Evolutionary conservation across 2,888 invertebrate genomes (phyloP).

Genomic region (Drosophila kanekoi): DNA sequence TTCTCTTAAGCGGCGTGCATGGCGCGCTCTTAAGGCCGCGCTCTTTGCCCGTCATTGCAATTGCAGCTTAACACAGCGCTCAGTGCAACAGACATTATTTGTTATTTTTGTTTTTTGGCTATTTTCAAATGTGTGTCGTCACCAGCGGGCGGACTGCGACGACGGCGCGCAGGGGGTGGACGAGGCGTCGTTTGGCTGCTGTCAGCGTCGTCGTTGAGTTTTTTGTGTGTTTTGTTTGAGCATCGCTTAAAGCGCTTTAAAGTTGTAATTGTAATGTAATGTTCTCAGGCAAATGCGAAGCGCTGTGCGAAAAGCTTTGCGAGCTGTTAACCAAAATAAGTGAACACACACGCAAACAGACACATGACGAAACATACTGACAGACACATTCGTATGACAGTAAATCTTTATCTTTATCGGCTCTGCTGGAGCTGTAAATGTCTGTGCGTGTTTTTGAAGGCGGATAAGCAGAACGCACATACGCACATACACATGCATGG

Average conservation of each 20-base stretch:
- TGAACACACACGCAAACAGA: slow-evolving; percentile 6
- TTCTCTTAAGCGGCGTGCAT: slow-evolving; percentile 28
- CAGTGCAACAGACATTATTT: slow-evolving; percentile 56
- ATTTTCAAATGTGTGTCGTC: slow-evolving; percentile 76
- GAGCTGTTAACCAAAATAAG: slow-evolving; percentile 31
- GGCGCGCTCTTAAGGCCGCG: slow-evolving; percentile 14
- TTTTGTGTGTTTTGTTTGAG: slow-evolving; percentile 17
- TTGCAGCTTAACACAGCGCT: slow-evolving; percentile 23
- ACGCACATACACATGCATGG: slow-evolving; percentile 8
- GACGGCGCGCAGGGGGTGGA: not conserved
- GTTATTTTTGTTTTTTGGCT: slow-evolving; percentile 16
- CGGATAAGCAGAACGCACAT: slow-evolving; percentile 38
- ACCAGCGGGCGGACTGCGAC: slow-evolving; percentile 47
- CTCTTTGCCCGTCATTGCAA: slow-evolving; percentile 36
- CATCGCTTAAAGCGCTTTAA: slow-evolving; percentile 63
- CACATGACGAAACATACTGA: slow-evolving; percentile 11
- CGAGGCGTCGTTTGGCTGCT: slow-evolving; percentile 1
- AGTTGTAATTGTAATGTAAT: slow-evolving; percentile 50
- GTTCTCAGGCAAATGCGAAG: slow-evolving; percentile 56
- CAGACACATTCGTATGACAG: slow-evolving; percentile 16
- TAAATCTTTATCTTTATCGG: slow-evolving; percentile 73
- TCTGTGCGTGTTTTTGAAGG: slow-evolving; percentile 31
- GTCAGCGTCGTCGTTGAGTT: slow-evolving; percentile 16
- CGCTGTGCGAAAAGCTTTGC: slow-evolving; percentile 15
- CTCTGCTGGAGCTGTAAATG: slow-evolving; percentile 47